A percentile compares a stretch with the other conserved stretches of the same genome.
Evolutionary conservation across 2,797 vertebrate genomes (phyloP).

Genomic region (Tragopan temminckii): DNA sequence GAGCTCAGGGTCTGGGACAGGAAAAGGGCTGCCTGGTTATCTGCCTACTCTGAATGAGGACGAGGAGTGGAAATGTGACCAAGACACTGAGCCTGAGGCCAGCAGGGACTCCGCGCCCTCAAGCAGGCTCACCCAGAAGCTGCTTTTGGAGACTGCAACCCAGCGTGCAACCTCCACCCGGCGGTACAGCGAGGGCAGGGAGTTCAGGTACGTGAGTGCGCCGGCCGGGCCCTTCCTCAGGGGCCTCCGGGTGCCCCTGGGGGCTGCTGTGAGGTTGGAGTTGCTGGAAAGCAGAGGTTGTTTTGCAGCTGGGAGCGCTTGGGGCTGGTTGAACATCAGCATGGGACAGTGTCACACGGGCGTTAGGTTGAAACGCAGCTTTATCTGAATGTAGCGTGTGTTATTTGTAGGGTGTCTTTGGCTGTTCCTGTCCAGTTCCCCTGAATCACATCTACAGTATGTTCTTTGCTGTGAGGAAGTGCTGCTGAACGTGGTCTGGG

Average conservation of each 20-base stretch:
- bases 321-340: fast-evolving
- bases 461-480: not conserved
- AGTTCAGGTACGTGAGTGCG: conserved; percentile 88
- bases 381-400: fast-evolving
- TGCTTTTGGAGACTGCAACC: conserved; percentile 89
- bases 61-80: conserved; percentile 93
- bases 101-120: conserved; percentile 83
- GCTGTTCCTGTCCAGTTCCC: not conserved
- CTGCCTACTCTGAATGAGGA: conserved; percentile 93
- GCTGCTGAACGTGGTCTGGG: not conserved
- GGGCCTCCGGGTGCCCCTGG: fast-evolving
- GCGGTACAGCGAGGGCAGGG: conserved; percentile 89
- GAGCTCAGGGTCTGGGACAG: conserved; percentile 88
- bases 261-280: fast-evolving
- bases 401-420: not conserved
- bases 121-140: conserved; percentile 89
- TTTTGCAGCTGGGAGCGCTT: not conserved
- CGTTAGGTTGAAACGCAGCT: not conserved
- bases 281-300: not conserved
- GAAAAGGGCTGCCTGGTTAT: conserved; percentile 88
- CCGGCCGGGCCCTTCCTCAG: not conserved
- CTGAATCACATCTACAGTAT: fast-evolving
- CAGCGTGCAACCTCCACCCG: conserved; percentile 84
- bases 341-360: fast-evolving
- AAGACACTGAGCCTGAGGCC: conserved; percentile 81